phyloP scores from a whole-genome alignment of 2,888 invertebrate species.

The Prosopocoilus inquinatus region DNA sequence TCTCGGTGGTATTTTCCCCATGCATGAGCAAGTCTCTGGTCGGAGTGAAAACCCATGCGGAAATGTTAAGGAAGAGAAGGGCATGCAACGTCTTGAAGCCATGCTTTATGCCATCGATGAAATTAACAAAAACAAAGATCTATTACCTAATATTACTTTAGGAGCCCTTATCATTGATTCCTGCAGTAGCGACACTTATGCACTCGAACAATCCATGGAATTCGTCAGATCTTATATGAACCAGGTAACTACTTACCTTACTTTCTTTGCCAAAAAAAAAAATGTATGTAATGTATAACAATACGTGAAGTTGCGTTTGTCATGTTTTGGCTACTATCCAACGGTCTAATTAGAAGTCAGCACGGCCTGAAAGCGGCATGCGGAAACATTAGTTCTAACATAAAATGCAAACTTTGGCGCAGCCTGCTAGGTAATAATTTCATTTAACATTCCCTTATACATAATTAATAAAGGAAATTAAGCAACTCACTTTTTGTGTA shows the following conservation, averaged over 20 bases:
- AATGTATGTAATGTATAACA: too few species aligned
- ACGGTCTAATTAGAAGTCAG: too few species aligned
- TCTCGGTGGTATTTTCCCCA: slow-evolving; percentile 68
- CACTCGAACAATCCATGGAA: slow-evolving; percentile 67
- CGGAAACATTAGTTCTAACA: too few species aligned
- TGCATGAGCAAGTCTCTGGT: slow-evolving; percentile 59
- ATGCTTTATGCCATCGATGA: slow-evolving; percentile 66
- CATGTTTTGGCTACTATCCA: too few species aligned
- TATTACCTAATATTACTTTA: slow-evolving; percentile 63
- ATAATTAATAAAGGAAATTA: too few species aligned
- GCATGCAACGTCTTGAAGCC: slow-evolving; percentile 68
- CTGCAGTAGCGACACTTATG: slow-evolving; percentile 66
- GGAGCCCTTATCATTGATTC: slow-evolving; percentile 62
- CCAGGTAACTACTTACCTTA: slow-evolving; percentile 45
- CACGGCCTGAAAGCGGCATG: too few species aligned
- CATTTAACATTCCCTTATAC: too few species aligned
- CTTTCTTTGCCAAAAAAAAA: too few species aligned
- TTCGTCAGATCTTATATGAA: slow-evolving; percentile 62
- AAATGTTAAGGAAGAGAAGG: slow-evolving; percentile 64
- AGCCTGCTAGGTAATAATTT: too few species aligned
- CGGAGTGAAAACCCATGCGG: slow-evolving; percentile 52
- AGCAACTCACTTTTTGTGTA: too few species aligned
- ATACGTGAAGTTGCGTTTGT: too few species aligned
- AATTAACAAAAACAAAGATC: slow-evolving; percentile 58
- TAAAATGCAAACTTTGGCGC: too few species aligned